Evolutionary conservation across 2,113 vertebrate species (phyloP), one percentile per base, ranked within the genome.

Genomic region (Progne subis): DNA sequence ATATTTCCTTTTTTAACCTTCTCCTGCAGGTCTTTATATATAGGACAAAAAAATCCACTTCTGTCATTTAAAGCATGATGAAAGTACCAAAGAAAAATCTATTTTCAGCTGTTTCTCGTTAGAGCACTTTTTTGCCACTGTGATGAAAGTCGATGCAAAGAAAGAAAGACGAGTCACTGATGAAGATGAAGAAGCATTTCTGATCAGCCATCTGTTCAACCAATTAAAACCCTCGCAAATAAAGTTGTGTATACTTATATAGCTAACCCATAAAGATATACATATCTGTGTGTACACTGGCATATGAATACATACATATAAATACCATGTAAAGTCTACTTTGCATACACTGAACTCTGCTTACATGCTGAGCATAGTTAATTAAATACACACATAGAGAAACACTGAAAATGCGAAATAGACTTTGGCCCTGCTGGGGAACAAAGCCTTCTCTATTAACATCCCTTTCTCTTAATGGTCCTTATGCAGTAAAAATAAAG

Each of bases 401-500:
- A 86, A 81, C 77, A 83, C 59, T 90, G 92, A 55, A 55, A 93
- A 88, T 63, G 82, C 1, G 72, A 94, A 96, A 93, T 50, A 74
- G 80, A 80, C 76, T 94, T 91, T 82, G 77, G 94, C 76, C 86
- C 88, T 64, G 3, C 11, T 82, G 21, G 71, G 95, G 96, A 98
- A 98, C 97, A 98, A 97, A 97, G 94, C 84, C 72, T 97, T 95
- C 88, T 94, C 89, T 96, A 95, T 96, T 96, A 97, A 69, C 92
- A 56, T 56, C 87, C 65, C 95, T 97, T 95, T 93, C 88, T 97
- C 91, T 96, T 93, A 95, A 97, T 95, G 97, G 97, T 86, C 97
- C 96, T 97, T 94, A 90, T 95, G 93, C 82, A 86, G 95, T 95
- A 96, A 97, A 98, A 98, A 98, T 98, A 97, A 98, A 97, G 98